These are phyloP conservation scores for Ladona fulva DNA, from an alignment of 1,140 invertebrate genomes.

Conservation along the genomic window DNA sequence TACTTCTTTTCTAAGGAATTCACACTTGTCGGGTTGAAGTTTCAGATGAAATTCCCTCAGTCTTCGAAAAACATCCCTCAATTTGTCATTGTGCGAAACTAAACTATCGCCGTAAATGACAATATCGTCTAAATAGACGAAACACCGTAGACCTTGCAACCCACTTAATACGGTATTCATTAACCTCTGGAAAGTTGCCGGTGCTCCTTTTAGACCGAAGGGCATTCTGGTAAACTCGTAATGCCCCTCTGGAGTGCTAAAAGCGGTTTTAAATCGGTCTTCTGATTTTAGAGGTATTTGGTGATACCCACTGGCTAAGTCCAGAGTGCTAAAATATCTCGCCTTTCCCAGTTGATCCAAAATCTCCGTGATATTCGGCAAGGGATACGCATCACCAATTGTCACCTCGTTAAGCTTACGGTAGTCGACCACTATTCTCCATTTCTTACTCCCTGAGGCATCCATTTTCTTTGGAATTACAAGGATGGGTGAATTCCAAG, in stretches of 20 bases:
- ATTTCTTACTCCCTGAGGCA: no score
- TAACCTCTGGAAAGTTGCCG: constrained; percentile 36
- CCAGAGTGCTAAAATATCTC: constrained; percentile 38
- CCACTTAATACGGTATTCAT: constrained; percentile 33
- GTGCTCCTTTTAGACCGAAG: constrained; percentile 33
- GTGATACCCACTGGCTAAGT: no score
- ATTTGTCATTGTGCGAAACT: constrained; percentile 18
- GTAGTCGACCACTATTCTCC: no score
- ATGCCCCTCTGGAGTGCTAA: no score
- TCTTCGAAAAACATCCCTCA: constrained; percentile 24
- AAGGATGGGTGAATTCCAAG: no score
- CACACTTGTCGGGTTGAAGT: constrained; percentile 30
- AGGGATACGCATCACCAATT: no score
- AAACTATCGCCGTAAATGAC: constrained; percentile 22
- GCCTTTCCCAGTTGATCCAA: constrained; percentile 32
- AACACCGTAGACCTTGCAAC: constrained; percentile 23
- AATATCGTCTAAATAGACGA: constrained; percentile 34
- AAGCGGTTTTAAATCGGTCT: no score
- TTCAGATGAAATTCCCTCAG: constrained; percentile 24
- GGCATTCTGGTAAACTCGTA: no score
- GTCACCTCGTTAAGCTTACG: no score
- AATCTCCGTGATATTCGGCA: no score
- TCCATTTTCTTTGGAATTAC: no score
- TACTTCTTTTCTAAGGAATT: constrained; percentile 27
- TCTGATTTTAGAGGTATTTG: no score